Evolutionary conservation across 2,797 vertebrate species (phyloP).

Genomic region (Lagodon rhomboides): DNA sequence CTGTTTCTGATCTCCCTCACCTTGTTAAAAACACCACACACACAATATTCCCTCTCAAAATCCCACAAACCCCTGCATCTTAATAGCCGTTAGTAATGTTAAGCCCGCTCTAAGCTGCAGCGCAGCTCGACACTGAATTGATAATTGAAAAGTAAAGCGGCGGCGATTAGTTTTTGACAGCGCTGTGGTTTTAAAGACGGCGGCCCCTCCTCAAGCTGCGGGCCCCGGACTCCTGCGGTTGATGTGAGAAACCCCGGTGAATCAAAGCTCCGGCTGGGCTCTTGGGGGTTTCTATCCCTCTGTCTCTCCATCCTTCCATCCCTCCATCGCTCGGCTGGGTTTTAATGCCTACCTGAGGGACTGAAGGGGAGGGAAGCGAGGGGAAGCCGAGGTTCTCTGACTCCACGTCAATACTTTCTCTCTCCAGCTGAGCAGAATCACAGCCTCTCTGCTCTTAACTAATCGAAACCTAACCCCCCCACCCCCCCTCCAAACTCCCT

Average conservation of each 20-base stretch:
- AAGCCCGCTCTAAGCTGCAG: slow-evolving; percentile 79
- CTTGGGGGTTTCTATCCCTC: slow-evolving; percentile 49
- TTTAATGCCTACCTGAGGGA: slow-evolving; percentile 80
- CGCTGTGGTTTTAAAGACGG: slow-evolving; percentile 51
- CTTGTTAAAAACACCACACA: slow-evolving; percentile 72
- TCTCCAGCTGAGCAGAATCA: slow-evolving; percentile 75
- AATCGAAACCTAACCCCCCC: slow-evolving; percentile 68
- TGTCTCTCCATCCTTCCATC: slow-evolving; percentile 54
- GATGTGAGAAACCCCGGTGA: slow-evolving; percentile 76
- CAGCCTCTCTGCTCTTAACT: slow-evolving; percentile 76
- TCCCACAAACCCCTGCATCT: slow-evolving; percentile 67
- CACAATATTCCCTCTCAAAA: slow-evolving; percentile 35
- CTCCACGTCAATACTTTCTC: slow-evolving; percentile 75
- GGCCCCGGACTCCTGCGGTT: slow-evolving; percentile 35
- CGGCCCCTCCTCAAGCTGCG: slow-evolving; percentile 30
- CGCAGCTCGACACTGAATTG: slow-evolving; percentile 69
- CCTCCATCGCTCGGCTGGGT: slow-evolving; percentile 57
- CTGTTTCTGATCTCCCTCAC: slow-evolving; percentile 51
- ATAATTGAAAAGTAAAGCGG: slow-evolving; percentile 82
- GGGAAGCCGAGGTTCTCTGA: slow-evolving; percentile 68
- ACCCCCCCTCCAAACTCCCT: neutral
- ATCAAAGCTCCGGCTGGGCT: slow-evolving; percentile 70
- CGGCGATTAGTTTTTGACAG: slow-evolving; percentile 80
- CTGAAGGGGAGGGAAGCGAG: slow-evolving; percentile 39
- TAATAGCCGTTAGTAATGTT: slow-evolving; percentile 79